Evolutionary conservation across 2,888 invertebrate genomes (phyloP).

Genomic region (Philonicus albiceps): DNA sequence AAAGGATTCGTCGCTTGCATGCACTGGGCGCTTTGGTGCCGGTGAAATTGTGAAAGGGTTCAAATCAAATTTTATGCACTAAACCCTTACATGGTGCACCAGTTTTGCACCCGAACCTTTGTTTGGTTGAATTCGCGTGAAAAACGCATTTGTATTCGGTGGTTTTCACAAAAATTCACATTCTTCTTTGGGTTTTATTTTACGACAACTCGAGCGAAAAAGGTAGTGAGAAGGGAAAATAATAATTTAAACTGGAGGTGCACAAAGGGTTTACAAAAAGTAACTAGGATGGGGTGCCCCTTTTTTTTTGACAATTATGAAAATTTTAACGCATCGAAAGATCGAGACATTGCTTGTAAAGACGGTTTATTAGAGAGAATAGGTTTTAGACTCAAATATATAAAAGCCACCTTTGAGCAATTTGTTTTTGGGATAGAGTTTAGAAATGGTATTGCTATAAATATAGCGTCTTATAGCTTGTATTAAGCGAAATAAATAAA

Average conservation of each 20-base stretch:
- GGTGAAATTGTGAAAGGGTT: not conserved
- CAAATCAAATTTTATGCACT: slow-evolving; percentile 8
- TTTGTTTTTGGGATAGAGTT: not conserved
- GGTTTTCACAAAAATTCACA: not conserved
- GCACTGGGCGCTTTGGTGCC: not conserved
- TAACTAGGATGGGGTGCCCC: not conserved
- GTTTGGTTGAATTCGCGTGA: not conserved
- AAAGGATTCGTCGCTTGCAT: not conserved
- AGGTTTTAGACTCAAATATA: no score
- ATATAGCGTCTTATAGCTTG: no score
- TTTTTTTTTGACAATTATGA: not conserved
- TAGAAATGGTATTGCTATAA: not conserved
- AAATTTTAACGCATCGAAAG: not conserved
- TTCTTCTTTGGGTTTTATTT: not conserved
- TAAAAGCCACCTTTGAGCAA: not conserved
- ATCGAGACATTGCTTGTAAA: not conserved
- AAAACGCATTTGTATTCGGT: not conserved
- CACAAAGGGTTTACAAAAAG: not conserved
- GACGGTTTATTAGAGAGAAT: not conserved
- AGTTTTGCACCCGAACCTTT: not conserved
- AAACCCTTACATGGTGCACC: not conserved
- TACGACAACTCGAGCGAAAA: not conserved
- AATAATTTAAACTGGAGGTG: not conserved
- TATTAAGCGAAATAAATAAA: not conserved
- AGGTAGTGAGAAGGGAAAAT: not conserved